Evolutionary conservation across 2,888 invertebrate genomes (phyloP), one percentile per base, ranked within the genome.

Genomic region (Corbicula japonica): DNA sequence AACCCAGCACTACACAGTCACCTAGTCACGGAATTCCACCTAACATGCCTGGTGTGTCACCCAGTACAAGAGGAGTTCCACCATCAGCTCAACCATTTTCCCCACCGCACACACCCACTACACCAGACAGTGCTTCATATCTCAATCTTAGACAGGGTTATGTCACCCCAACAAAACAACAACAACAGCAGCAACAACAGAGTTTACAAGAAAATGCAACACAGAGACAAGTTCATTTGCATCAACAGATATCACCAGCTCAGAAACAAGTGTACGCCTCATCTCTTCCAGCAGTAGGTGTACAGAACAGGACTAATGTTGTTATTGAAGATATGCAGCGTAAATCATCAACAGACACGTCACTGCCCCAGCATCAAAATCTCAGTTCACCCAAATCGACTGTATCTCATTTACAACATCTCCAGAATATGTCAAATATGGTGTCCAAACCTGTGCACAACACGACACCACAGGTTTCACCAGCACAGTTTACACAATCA

Each of bases 41-140:
- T 2, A 52, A 26, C 23, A 5, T 23, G 5, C 28, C 23, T 8
- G 35, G 58, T 30, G 32, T n/a, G 10, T 21, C 35, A 6, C 21
- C 35, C 12, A 3, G 4, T 3, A 35, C 18, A 30, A 12, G 32
- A n/a, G 41, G 41, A 41, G 10, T 12, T 18, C 41, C 41, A 41
- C 15, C 15, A 41, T n/a, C n/a, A n/a, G n/a, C 38, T 5, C 66
- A 54, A 8, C n/a, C 32, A 10, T 66, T 66, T 41, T 66, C 66
- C 15, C 66, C 66, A 0, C 54, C 66, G 10, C 6, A 15, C 28
- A 66, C 66, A 5, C 66, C 52, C 38, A 54, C 52, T 6, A 52
- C 35, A 41, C 54, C 54, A 6, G 44, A 28, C 28, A 32, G 21
- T 23, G 26, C 26, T 38, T 50, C 63, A 34, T 28, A 58, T 58